A percentile compares a stretch with the other conserved stretches of the same genome.
Conservation (phyloP, 2,888 invertebrate species). For the Blastobasis adustella region DNA sequence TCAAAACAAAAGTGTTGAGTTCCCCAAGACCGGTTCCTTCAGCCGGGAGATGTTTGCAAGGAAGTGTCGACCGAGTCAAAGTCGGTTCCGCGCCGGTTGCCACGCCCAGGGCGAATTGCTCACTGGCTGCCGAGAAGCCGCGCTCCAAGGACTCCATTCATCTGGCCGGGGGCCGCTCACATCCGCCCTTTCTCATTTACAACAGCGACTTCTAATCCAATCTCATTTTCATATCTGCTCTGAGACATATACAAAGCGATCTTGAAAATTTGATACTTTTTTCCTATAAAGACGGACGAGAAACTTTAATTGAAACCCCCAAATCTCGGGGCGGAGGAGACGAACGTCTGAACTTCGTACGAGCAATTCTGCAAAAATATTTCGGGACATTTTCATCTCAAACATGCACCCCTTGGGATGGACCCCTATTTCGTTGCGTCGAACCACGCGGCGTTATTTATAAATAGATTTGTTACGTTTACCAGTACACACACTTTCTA, state of each 20-base stretch:
- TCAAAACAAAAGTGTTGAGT: constrained; percentile 13
- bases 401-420: neutral
- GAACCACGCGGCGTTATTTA: no score
- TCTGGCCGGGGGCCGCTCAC: constrained; percentile 1
- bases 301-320: neutral
- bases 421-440: neutral
- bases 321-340: neutral
- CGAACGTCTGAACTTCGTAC: neutral
- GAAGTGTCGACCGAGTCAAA: constrained; percentile 3
- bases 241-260: neutral
- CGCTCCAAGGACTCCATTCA: constrained; percentile 4
- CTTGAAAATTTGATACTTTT: neutral
- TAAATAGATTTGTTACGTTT: no score
- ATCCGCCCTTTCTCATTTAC: constrained; percentile 5
- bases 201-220: constrained; percentile 6
- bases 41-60: constrained; percentile 9
- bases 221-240: neutral
- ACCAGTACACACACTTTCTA: no score
- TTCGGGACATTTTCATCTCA: neutral
- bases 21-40: constrained; percentile 1
- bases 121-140: neutral
- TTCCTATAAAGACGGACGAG: neutral
- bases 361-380: neutral
- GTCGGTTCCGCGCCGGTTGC: constrained; percentile 2
- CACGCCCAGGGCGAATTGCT: constrained; percentile 5